Evolutionary conservation across 2,888 invertebrate species (phyloP), one percentile per base, ranked within the genome.

Genomic region (Euspilapteryx auroguttella): DNA sequence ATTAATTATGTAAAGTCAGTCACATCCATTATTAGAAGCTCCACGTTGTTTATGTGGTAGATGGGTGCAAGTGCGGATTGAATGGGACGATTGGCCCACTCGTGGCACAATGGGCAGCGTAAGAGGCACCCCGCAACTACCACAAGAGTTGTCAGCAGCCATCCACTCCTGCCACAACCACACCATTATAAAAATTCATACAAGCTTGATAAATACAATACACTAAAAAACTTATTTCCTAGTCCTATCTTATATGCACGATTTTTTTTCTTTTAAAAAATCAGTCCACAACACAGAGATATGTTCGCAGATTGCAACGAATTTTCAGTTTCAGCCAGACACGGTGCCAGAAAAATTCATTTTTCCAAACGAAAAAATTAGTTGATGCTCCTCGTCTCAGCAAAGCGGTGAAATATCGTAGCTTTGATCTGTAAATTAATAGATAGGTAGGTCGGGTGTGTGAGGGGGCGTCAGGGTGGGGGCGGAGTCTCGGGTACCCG

Each of bases 81-180:
- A 65, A 73, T 71, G 56, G 59, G 56, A 59, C 68, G 69, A 73
- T 73, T 73, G 69, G 73, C 63, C 73, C 59, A 66, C 73, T 73
- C 37, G 47, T 63, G 37, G 36, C 49, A 68, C 66, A 71, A 73
- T 58, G 36, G 45, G 36, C 32, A 37, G 35, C 46, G 42, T 28
- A 39, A 29, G 21, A 32, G 29, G 27, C 27, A 29, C 29, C 32
- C 32, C 27, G 29, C 29, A 12, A 27, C 20, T 32, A 30, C 14
- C 14, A 30, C 32, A 27, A 32, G 28, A 25, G 28, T 24, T 32
- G 28, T 27, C 28, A 28, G 28, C 27, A n/a, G n/a, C n/a, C n/a
- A n/a, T n/a, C n/a, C n/a, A n/a, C n/a, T n/a, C n/a, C n/a, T n/a
- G n/a, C n/a, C n/a, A n/a, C n/a, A n/a, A n/a, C n/a, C n/a, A n/a